phyloP scores from a whole-genome alignment of 2,797 vertebrate species.

The Bufotes viridis region DNA sequence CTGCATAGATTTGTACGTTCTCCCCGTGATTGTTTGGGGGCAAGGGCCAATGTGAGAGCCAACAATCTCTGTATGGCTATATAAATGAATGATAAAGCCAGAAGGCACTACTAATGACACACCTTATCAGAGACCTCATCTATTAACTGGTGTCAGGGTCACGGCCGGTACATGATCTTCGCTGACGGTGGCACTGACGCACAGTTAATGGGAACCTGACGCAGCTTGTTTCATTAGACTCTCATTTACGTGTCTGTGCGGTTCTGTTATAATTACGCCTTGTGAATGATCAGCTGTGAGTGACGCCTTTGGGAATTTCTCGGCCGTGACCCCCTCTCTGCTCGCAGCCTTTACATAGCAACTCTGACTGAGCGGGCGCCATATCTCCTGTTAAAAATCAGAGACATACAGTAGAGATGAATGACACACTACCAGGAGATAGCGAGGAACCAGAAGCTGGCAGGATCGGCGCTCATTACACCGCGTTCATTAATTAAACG shows the following conservation, averaged over 20 bases:
- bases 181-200: background rate
- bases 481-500: slow-evolving; percentile 43
- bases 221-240: background rate
- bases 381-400: background rate
- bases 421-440: background rate
- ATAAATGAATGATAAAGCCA: too few species aligned
- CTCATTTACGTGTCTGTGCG: background rate
- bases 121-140: background rate
- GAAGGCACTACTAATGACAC: background rate
- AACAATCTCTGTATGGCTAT: too few species aligned
- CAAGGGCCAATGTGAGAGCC: too few species aligned
- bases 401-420: background rate
- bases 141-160: background rate
- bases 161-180: background rate
- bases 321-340: background rate
- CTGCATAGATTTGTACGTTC: too few species aligned
- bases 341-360: background rate
- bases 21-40: too few species aligned
- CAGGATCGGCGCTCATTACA: slow-evolving; percentile 3
- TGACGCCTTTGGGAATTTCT: background rate
- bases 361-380: background rate
- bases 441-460: background rate
- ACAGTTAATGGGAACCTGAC: background rate
- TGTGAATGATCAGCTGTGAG: slow-evolving; percentile 4
- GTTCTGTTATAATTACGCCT: background rate